phyloP scores from a whole-genome alignment of 2,797 vertebrate species.

The Sebastes steindachneri region DNA sequence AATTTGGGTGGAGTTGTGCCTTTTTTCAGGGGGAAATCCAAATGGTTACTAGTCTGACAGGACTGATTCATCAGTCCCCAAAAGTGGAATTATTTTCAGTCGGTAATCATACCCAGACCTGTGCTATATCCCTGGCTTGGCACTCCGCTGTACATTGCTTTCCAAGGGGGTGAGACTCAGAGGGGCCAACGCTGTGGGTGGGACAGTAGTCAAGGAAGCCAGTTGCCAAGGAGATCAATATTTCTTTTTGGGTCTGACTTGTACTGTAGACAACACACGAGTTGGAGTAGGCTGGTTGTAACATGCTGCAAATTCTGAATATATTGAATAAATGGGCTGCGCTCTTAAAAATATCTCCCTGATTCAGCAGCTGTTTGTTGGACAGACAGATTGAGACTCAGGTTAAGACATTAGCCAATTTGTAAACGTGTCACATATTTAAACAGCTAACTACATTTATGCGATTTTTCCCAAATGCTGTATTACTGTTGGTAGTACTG shows the following conservation, averaged over 20 bases:
- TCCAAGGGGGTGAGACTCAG: conserved; percentile 18
- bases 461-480: not conserved
- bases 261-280: conserved; percentile 26
- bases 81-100: conserved; percentile 37
- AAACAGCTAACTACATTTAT: not conserved
- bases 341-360: conserved; percentile 4
- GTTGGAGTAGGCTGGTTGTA: conserved; percentile 12
- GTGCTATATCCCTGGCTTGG: conserved; percentile 7
- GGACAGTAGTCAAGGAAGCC: conserved; percentile 35
- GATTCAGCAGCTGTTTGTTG: conserved; percentile 28
- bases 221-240: conserved; percentile 59
- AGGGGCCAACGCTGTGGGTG: conserved; percentile 33
- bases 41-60: conserved; percentile 35
- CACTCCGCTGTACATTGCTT: not conserved
- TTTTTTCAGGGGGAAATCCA: not conserved
- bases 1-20: not conserved
- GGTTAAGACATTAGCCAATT: conserved; percentile 7
- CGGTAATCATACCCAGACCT: conserved; percentile 46
- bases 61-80: conserved; percentile 30
- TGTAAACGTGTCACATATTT: not conserved
- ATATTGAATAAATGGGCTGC: not conserved
- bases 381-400: not conserved
- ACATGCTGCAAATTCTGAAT: conserved; percentile 6
- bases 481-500: not conserved
- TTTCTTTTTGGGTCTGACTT: conserved; percentile 50